Evolutionary conservation across 2,113 vertebrate species (phyloP), one percentile per base, ranked within the genome.

Genomic region (Pheucticus melanocephalus): DNA sequence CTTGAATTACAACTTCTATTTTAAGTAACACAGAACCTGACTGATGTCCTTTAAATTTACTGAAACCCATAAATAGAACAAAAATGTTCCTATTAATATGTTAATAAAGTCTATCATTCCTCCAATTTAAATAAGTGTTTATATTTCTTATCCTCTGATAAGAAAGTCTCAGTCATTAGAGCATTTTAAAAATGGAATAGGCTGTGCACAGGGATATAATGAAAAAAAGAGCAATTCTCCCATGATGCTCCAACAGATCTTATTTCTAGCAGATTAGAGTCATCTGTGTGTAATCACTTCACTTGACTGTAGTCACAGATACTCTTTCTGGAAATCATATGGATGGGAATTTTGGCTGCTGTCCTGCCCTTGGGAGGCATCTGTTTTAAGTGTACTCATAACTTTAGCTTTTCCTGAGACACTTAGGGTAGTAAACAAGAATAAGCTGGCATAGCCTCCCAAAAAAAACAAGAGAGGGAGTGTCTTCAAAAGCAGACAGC

Each of bases 1-100:
- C 65, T 82, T 84, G 45, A 95, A 80, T 94, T 82, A 66, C 71
- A 89, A 2, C 39, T 90, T 94, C 86, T 91, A 92, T 95, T 91
- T 94, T 94, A 94, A 96, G 80, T 57, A 94, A 87, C 40, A 51
- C 0, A 51, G 48, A 94, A 94, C 25, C 25, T 65, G 59, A 82
- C 24, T 54, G 71, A 59, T n/a, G 64, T 39, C 70, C 68, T 77
- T 88, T 75, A 81, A 92, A 90, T 72, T 82, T 82, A 91, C 76
- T 45, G 21, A 68, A 96, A 92, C 6, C n/a, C 1, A 9, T 75
- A 90, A 92, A 90, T 30, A 86, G 56, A n/a, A n/a, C 28, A 88
- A 75, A 86, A 79, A 56, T 37, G 18, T n/a, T 69, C 57, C 23
- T 76, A 64, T 71, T 94, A 75, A 53, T 80, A 63, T 57, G 25